Conservation (phyloP, 2,797 vertebrate genomes). For the Hephaestus fuliginosus region DNA sequence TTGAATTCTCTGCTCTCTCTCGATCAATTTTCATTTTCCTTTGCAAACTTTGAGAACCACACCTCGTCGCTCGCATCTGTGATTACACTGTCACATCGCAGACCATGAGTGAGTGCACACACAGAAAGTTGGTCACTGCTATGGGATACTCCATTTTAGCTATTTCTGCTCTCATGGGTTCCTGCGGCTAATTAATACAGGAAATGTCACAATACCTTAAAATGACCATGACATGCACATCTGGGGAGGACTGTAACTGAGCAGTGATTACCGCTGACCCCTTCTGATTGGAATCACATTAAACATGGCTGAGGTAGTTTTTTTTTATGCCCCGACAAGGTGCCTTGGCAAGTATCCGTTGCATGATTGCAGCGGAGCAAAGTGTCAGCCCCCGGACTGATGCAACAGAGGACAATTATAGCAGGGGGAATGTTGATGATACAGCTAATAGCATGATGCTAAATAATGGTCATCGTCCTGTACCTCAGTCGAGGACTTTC, state of each 20-base stretch:
- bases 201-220: background rate
- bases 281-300: background rate
- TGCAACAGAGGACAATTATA: background rate
- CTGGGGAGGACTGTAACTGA: background rate
- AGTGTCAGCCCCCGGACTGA: background rate
- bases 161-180: background rate
- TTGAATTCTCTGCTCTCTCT: background rate
- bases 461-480: background rate
- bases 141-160: background rate
- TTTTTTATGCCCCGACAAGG: background rate
- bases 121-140: background rate
- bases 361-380: background rate
- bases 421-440: background rate
- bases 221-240: background rate
- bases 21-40: background rate
- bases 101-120: background rate
- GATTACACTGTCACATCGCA: background rate
- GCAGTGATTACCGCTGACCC: conserved; percentile 20
- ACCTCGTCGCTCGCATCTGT: background rate
- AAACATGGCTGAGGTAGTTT: background rate
- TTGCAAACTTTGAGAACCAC: background rate
- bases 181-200: background rate
- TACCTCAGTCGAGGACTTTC: background rate
- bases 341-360: background rate
- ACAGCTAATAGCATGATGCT: background rate